Evolutionary conservation across 2,888 invertebrate species (phyloP), one percentile per base, ranked within the genome.

Genomic region (Leptogaster cylindrica): DNA sequence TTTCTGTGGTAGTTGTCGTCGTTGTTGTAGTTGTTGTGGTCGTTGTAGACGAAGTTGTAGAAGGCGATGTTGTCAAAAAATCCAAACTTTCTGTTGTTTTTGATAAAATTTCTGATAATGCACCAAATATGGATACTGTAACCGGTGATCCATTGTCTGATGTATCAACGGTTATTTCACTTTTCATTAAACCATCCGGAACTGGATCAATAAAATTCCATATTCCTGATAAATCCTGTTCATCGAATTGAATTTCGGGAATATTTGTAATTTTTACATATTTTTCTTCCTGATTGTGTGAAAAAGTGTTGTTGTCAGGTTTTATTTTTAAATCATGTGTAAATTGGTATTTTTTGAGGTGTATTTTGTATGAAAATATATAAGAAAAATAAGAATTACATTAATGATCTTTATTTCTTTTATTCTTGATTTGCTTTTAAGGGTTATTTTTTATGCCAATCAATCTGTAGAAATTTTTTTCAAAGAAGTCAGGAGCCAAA

Each of bases 121-220:
- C 85, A 79, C 84, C 84, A 74, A 84, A 85, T 73, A 85, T 85
- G 70, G 85, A 85, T 74, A 85, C 82, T 72, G 85, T 85, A 74
- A 84, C 84, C 74, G 84, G 84, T 71, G 83, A 83, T 74, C 84
- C 84, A 76, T 84, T 83, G 71, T 84, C 80, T 75, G 84, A 83
- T 69, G 84, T 84, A 77, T 85, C 85, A 76, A 85, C 84, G 75
- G 83, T 84, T 79, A 84, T 82, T 61, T 73, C 73, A 65, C 71
- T 73, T 18, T 73, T 70, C 65, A 74, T 73, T 28, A 75, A 64
- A 55, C 72, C 72, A 61, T 71, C 74, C 31, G 72, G 71, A 3
- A 74, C 65, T 5, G 75, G 74, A 33, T 73, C 73, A 20, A 75
- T 68, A 65, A 72, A 69, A 65, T 74, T 74, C 72, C 73, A 73